A percentile compares a stretch with the other conserved stretches of the same genome.
Conservation (phyloP, 2,797 vertebrate genomes). For the Pseudopleuronectes americanus region DNA sequence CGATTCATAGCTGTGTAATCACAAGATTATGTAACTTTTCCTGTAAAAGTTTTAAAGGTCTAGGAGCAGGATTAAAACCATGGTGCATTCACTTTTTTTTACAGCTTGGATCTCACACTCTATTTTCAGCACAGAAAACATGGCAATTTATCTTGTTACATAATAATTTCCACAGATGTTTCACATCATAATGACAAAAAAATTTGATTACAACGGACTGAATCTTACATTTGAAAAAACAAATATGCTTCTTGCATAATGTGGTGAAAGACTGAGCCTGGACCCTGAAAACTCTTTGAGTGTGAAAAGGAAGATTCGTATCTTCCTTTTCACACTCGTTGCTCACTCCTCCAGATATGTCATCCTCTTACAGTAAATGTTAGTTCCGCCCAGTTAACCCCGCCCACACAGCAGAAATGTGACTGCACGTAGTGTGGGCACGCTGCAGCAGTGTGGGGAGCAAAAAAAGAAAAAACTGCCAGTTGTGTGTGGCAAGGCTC, state of each 20-base stretch:
- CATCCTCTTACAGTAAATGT: conserved; percentile 74
- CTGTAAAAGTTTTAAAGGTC: conserved; percentile 30
- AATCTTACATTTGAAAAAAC: conserved; percentile 2
- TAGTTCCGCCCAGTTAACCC: conserved; percentile 66
- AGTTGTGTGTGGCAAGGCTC: conserved; percentile 48
- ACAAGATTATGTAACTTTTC: conserved; percentile 51
- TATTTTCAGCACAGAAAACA: not conserved
- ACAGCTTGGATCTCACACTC: not conserved
- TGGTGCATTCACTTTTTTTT: not conserved
- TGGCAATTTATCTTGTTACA: conserved; percentile 18
- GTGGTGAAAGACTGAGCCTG: conserved; percentile 17
- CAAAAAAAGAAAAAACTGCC: conserved; percentile 4
- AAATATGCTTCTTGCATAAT: conserved; percentile 32
- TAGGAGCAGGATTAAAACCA: conserved; percentile 33
- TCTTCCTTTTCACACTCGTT: conserved; percentile 49
- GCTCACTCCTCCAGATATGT: conserved; percentile 65
- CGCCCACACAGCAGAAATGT: conserved; percentile 74
- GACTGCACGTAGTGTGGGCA: conserved; percentile 66
- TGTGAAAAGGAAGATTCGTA: too few relatives aligned
- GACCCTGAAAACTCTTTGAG: conserved; percentile 33
- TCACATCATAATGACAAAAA: not conserved
- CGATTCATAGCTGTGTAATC: conserved; percentile 34
- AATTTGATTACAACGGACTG: too few relatives aligned
- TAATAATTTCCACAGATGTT: conserved; percentile 12
- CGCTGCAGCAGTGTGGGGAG: conserved; percentile 30